Percentiles rank a stretch among this genome's conserved stretches.
Evolutionary conservation across 1,140 invertebrate genomes (phyloP).

Genomic region (Nephotettix cincticeps): DNA sequence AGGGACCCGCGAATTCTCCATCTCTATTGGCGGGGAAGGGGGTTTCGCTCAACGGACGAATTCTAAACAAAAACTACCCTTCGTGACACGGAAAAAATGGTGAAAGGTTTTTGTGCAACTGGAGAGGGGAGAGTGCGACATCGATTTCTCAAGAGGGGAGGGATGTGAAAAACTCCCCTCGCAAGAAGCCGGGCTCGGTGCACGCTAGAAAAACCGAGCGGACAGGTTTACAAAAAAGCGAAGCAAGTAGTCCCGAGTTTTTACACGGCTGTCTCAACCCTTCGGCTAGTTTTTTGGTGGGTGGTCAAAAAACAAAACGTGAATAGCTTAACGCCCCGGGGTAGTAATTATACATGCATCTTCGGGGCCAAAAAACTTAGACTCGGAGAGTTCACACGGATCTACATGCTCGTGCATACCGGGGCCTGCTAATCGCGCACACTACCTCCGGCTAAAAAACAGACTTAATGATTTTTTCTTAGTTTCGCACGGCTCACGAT

Average conservation of each 20-base stretch:
- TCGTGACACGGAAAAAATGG: not conserved
- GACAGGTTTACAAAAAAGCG: conserved; percentile 11
- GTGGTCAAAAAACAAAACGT: conserved; percentile 28
- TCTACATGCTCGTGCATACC: not conserved
- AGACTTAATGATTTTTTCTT: too few species aligned
- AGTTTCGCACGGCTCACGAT: too few species aligned
- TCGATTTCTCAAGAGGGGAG: conserved; percentile 7
- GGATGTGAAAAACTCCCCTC: conserved; percentile 13
- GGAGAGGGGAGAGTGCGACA: not conserved
- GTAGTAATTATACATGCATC: conserved; percentile 23
- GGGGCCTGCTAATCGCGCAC: too few species aligned
- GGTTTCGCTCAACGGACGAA: not conserved
- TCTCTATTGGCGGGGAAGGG: too few species aligned
- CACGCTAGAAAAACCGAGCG: not conserved
- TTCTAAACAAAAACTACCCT: not conserved
- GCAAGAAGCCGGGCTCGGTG: conserved; percentile 24
- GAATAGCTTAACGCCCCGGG: not conserved
- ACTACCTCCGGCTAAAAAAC: too few species aligned
- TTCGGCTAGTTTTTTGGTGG: conserved; percentile 32
- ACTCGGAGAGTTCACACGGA: not conserved
- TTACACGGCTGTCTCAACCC: not conserved
- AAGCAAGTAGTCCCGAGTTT: not conserved
- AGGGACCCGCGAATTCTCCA: too few species aligned
- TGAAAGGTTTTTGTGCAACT: not conserved
- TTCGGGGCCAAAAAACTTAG: not conserved